Evolutionary conservation across 2,797 vertebrate species (phyloP).

Genomic region (Leptodactylus fallax): DNA sequence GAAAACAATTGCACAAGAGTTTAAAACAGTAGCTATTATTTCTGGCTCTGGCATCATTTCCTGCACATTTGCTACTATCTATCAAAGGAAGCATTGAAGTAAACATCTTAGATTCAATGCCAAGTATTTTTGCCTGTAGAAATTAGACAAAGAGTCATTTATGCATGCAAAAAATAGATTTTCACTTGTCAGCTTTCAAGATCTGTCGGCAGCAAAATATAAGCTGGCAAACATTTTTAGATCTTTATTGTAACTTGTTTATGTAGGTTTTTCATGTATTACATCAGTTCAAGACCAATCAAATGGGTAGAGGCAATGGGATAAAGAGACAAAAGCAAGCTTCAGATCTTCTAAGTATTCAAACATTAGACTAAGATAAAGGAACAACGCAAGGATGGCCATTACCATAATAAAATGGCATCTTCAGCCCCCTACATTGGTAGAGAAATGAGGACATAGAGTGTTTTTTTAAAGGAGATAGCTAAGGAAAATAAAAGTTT

Average conservation of each 20-base stretch:
- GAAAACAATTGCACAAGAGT: neutral
- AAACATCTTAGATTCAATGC: constrained; percentile 32
- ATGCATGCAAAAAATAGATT: constrained; percentile 32
- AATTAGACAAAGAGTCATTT: constrained; percentile 44
- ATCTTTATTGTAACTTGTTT: constrained; percentile 25
- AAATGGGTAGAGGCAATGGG: neutral
- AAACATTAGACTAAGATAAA: neutral
- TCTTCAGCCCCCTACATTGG: too few relatives aligned
- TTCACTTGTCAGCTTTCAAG: constrained; percentile 19
- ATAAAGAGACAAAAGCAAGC: neutral
- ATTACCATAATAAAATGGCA: neutral
- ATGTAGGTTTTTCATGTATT: constrained; percentile 3
- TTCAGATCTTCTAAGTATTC: constrained; percentile 16
- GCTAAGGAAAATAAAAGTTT: too few relatives aligned
- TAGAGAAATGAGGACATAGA: neutral
- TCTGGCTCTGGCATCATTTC: neutral
- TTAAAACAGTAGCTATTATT: neutral
- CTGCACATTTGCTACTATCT: constrained; percentile 32
- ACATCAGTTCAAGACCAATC: neutral
- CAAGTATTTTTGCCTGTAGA: constrained; percentile 30
- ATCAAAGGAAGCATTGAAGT: constrained; percentile 27
- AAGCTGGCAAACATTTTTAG: constrained; percentile 22
- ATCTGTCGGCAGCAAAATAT: constrained; percentile 11
- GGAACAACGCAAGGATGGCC: neutral
- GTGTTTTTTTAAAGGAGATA: too few relatives aligned